Evolutionary conservation across 53 echinoderm and acorn worm species (phyloP), one percentile per base, ranked within the genome.

Genomic region (Echinometra lucunter): DNA sequence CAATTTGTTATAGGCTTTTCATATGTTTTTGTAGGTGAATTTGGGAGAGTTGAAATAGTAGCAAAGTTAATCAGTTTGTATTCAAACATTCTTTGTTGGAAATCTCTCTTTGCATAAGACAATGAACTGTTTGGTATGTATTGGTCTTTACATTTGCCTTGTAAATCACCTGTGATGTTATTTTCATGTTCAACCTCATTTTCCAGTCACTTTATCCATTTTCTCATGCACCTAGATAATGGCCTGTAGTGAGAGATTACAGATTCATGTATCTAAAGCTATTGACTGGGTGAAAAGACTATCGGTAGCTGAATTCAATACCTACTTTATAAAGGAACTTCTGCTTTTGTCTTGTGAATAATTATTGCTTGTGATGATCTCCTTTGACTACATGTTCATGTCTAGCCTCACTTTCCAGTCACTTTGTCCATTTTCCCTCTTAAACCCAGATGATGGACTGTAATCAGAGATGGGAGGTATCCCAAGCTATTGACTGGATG

Each of bases 401-500:
- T 21, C 4, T 10, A 53, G 88, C 49, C 88, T 53, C 15, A 13
- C 11, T 3, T 27, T 47, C 56, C 90, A 58, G 57, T 13, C 90
- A 57, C 35, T 32, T 37, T 63, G 4, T 58, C 57, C 66, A 15
- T 10, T 63, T 37, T 90, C 21, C n/a, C 4, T 88, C 25, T 30
- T 88, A 37, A 1, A 17, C 38, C 4, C 74, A 97, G 99, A 98
- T 99, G 99, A 99, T 97, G 97, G 99, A 99, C 72, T 92, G 95
- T 47, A 99, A 99, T 67, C 99, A 99, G 92, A 66, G 96, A 40
- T 99, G 99, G 99, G 97, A 95, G 40, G 99, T 99, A 23, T 91
- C 96, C 10, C 97, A 99, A 82, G 81, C 98, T 40, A 99, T 99
- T 21, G 95, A 96, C 17, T 99, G 97, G 97, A 99, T 99, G 99